A percentile compares a stretch with the other conserved stretches of the same genome.
These are phyloP conservation scores for Calypte anna DNA, from an alignment of 2,113 vertebrate genomes.

Conservation along the genomic window DNA sequence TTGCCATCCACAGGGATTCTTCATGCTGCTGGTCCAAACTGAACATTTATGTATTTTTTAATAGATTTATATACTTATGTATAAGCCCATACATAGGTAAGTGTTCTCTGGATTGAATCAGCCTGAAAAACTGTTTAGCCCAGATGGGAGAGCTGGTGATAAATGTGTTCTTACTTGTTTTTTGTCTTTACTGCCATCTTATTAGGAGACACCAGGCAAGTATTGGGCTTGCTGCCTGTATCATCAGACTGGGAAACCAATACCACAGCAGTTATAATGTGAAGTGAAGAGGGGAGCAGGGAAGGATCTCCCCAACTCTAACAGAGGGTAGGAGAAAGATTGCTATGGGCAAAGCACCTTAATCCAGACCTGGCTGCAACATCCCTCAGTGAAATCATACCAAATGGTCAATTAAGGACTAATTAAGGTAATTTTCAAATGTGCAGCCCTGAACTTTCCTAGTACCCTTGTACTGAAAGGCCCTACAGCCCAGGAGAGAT, in stretches of 20 bases:
- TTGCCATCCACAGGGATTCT: rapidly evolving
- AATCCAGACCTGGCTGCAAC: background rate
- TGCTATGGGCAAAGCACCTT: background rate
- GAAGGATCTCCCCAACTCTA: background rate
- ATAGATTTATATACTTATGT: background rate
- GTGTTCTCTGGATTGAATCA: background rate
- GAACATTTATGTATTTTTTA: background rate
- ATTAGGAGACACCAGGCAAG: background rate
- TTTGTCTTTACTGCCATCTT: background rate
- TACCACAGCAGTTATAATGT: background rate
- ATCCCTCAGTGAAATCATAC: background rate
- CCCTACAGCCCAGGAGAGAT: background rate
- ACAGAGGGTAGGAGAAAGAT: background rate
- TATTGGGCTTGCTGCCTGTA: rapidly evolving
- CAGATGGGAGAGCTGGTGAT: background rate
- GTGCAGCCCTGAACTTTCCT: background rate
- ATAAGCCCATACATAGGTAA: rapidly evolving
- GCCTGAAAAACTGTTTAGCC: background rate
- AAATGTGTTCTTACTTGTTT: background rate
- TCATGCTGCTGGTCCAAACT: background rate
- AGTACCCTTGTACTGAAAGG: background rate
- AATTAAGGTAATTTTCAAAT: background rate
- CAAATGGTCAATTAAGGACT: background rate
- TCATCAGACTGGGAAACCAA: background rate
- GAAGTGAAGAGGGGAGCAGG: rapidly evolving